These are phyloP conservation scores for Cyanoliseus patagonus DNA, from an alignment of 2,113 vertebrate species.

Conservation along the genomic window DNA sequence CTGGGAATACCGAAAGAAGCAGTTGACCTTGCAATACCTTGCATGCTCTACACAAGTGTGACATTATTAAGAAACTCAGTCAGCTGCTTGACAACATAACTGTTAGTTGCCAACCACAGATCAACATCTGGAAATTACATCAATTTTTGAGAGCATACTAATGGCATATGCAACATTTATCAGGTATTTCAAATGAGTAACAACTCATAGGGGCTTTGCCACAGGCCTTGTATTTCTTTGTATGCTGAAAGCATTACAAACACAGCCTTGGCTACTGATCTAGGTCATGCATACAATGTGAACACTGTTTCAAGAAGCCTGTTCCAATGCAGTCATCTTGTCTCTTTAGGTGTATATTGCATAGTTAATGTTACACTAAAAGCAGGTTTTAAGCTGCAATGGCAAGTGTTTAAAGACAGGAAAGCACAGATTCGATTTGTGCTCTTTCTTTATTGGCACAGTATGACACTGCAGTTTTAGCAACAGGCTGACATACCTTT, in stretches of 20 bases:
- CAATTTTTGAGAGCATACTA: background rate
- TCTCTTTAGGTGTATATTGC: background rate
- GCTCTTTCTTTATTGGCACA: background rate
- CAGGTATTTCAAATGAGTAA: background rate
- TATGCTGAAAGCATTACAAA: background rate
- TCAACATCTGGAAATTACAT: background rate
- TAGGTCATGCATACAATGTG: background rate
- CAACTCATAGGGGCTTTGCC: background rate
- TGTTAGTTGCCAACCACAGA: background rate
- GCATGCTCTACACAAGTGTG: background rate
- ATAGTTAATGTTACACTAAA: background rate
- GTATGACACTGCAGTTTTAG: background rate
- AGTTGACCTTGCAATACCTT: background rate
- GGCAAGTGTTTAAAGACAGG: background rate
- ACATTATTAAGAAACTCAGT: background rate
- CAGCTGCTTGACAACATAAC: background rate
- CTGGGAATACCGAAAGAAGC: background rate
- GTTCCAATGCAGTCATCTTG: background rate
- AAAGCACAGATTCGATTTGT: background rate
- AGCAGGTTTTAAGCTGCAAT: background rate
- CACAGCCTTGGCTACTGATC: background rate
- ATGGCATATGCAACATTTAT: background rate
- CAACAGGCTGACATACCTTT: background rate
- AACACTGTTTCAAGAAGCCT: background rate
- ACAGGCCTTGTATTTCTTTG: background rate